Evolutionary conservation across 2,888 invertebrate species (phyloP).

Genomic region (Synanthedon myopaeformis): DNA sequence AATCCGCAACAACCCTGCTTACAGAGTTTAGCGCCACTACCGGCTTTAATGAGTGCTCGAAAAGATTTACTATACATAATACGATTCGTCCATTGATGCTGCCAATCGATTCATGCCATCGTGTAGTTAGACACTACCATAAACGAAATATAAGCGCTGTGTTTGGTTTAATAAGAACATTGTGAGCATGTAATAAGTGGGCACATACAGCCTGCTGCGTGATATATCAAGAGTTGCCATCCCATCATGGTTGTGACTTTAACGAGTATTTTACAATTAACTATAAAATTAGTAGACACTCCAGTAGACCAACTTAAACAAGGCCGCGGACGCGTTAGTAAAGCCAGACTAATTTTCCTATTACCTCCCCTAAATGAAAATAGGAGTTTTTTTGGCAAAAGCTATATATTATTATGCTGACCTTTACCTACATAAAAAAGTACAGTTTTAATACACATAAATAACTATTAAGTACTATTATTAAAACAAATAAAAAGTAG

Average conservation of each 20-base stretch:
- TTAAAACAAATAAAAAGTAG: no score
- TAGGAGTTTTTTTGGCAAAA: no score
- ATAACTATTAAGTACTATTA: no score
- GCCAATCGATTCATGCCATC: conserved; percentile 11
- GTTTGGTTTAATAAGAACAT: neutral
- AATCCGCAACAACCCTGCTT: no score
- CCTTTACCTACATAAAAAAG: no score
- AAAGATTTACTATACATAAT: neutral
- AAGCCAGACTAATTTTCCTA: no score
- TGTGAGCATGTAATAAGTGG: neutral
- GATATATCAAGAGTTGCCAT: conserved; percentile 10
- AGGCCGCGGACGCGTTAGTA: no score
- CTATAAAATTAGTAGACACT: neutral
- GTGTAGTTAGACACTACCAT: neutral
- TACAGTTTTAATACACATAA: no score
- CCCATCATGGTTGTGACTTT: conserved; percentile 17
- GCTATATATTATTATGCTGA: no score
- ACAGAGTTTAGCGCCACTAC: no score
- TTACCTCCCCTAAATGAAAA: no score
- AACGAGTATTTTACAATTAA: conserved; percentile 3
- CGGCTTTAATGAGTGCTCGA: no score
- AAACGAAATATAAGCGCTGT: neutral
- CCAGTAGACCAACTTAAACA: neutral
- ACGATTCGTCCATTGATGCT: conserved; percentile 21
- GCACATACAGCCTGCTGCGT: neutral